Conservation (phyloP, 1,140 invertebrate species). For the Drosophila kohkoa region DNA sequence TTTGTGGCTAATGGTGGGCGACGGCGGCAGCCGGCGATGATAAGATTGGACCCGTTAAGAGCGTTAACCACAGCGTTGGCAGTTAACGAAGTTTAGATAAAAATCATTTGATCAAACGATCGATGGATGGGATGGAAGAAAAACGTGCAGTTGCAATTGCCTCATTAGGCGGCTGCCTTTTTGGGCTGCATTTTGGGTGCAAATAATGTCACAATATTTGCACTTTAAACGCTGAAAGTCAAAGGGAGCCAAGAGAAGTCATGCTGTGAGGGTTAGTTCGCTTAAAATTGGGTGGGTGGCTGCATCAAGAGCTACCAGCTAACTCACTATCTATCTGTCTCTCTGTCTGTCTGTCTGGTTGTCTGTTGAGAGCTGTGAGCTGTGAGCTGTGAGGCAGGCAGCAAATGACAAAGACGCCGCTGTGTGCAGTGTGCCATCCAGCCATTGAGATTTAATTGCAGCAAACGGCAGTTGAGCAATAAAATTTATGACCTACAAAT, state of each 20-base stretch:
- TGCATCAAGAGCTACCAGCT: not conserved
- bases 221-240: conserved; percentile 2
- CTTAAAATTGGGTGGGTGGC: conserved; percentile 9
- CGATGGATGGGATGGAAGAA: conserved; percentile 12
- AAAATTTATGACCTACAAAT: conserved; percentile 85
- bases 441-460: conserved; percentile 84
- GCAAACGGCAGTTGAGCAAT: conserved; percentile 82
- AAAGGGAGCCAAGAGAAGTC: not conserved
- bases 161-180: conserved; percentile 53
- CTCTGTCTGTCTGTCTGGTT: not conserved
- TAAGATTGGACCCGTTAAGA: conserved; percentile 32
- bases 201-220: conserved; percentile 74
- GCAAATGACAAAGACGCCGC: conserved; percentile 73
- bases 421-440: conserved; percentile 17
- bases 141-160: conserved; percentile 37
- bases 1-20: conserved; percentile 65
- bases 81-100: conserved; percentile 30
- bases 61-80: not conserved
- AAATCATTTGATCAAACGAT: conserved; percentile 38
- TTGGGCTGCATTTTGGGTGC: conserved; percentile 13
- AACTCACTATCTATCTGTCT: not conserved
- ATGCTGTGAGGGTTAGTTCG: conserved; percentile 24
- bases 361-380: conserved; percentile 10
- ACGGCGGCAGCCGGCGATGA: not conserved
- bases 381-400: conserved; percentile 48